Base-by-base conservation (phyloP, 2,113 vertebrate genomes). In the Neofelis nebulosa region DNA sequence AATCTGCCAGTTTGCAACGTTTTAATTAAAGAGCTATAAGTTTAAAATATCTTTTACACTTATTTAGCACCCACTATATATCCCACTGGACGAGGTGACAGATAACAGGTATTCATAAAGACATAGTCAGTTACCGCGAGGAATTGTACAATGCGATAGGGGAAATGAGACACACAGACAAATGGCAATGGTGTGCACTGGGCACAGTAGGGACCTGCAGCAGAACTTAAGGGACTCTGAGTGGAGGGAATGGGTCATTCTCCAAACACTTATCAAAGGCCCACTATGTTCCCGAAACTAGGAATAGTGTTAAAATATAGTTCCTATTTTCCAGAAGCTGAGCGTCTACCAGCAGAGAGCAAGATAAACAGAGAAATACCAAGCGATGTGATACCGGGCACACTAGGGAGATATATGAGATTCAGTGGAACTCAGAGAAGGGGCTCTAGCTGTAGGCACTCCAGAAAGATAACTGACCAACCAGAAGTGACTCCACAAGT, bases 91-190 rank as follows among this genome's bases (percentile, higher is more conserved):
- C 13, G 38, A 65, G 13, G 74, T 65, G 5, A 41, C 52, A 38
- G 76, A 84, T 89, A 36, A 74, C 19, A 91, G 78, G 89, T 92
- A 48, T 89, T 41, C 78, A 89, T 74, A 81, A 86, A 81, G 55
- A 76, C 61, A 14, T 23, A 73, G 65, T 25, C 45, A 79, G 31
- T 79, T 83, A 61, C 68, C n/a, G 41, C 52, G 27, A 55, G 96
- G 65, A 94, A 94, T 36, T 86, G 89, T 31, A 41, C 31, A 31
- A 2, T 23, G 68, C 38, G 50, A 74, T 13, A 33, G 10, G 8
- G 41, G 82, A 97, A 89, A 33, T 18, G 29, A 97, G 86, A 52
- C 31, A 48, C 50, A 21, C 7, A 57, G 36, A 74, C 57, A 69
- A 63, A n/a, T 41, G 52, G 55, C 55, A 71, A 36, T 18, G 27